Base-by-base conservation (phyloP, 35 echinoderm and acorn worm genomes). In the Amphiura filiformis region DNA sequence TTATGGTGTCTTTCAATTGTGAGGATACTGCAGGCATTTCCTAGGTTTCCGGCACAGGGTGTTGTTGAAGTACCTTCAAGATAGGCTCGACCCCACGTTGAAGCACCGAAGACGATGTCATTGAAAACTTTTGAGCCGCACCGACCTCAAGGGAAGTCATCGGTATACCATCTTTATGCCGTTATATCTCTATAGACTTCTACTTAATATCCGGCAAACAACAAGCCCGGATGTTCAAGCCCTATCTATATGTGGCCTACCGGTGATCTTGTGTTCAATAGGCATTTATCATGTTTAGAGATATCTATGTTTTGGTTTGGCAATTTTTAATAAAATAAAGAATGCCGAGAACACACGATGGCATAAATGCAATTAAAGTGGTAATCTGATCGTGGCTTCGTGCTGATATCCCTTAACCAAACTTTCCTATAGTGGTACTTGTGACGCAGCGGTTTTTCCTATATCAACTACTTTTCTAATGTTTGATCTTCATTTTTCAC, bases 321-420 rank as follows among this genome's bases (percentile, higher is more conserved):
- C 61, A 70, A 70, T 70, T 70, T 70, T 70, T 30, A 70, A 26
- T 70, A 70, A 30, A 70, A 70, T 70, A 70, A 70, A 70, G 28
- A 70, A 26, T 30, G 28, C 61, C 61, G 61, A 30, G 15, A 15
- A 26, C 61, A 70, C 61, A 70, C 61, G 15, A 70, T 70, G 41
- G 41, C 41, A 47, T 47, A 47, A 47, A 47, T 47, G 41, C 61
- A 26, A 30, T 26, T 70, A 70, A 70, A 26, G 28, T 70, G 61
- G 61, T 70, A 70, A 70, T 70, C 61, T 70, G 61, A 70, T 70
- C 17, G 28, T 70, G 61, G 61, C 26, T 2, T 70, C 61, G 15
- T 70, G 61, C 61, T 70, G 41, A 47, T 47, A 47, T 47, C 4
- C 41, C 41, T 47, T 47, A 47, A 47, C 41, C 41, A 47, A 47